These are phyloP conservation scores for Berghia stephanieae DNA, from an alignment of 1,140 invertebrate species.

Conservation along the genomic window DNA sequence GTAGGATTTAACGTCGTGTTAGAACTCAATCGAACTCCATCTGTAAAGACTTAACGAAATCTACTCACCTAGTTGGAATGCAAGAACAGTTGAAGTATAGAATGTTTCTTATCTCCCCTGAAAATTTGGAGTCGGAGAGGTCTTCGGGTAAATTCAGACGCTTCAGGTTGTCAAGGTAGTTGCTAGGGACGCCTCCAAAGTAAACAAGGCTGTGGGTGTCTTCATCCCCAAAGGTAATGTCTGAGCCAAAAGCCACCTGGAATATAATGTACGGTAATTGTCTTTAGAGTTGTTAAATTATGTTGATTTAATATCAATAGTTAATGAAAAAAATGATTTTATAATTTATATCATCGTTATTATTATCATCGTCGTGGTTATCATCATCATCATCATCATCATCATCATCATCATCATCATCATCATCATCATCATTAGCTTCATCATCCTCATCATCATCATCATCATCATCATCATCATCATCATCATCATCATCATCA, in stretches of 20 bases:
- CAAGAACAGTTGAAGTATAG: constrained; percentile 63
- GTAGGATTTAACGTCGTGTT: too few relatives aligned
- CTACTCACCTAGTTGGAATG: constrained; percentile 39
- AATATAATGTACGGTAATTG: too few relatives aligned
- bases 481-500: constrained; percentile 39
- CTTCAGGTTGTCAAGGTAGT: constrained; percentile 34
- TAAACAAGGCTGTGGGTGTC: constrained; percentile 49
- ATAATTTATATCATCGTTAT: too few relatives aligned
- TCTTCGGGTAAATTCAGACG: constrained; percentile 43
- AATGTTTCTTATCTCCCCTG: constrained; percentile 56
- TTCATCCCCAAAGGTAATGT: constrained; percentile 49
- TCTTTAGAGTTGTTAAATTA: too few relatives aligned
- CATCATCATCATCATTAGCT: constrained; percentile 33
- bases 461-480: constrained; percentile 38
- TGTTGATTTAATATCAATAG: too few relatives aligned
- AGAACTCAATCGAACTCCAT: too few relatives aligned
- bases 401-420: constrained; percentile 28
- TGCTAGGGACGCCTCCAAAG: constrained; percentile 55
- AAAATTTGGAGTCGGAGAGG: constrained; percentile 38
- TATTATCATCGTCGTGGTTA: too few relatives aligned
- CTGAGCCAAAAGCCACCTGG: constrained; percentile 48
- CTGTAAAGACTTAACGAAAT: too few relatives aligned
- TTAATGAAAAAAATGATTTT: too few relatives aligned
- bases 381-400: too few relatives aligned
- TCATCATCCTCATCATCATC: too few relatives aligned